phyloP scores from a whole-genome alignment of 2,888 invertebrate genomes.

The Tinea pellionella region DNA sequence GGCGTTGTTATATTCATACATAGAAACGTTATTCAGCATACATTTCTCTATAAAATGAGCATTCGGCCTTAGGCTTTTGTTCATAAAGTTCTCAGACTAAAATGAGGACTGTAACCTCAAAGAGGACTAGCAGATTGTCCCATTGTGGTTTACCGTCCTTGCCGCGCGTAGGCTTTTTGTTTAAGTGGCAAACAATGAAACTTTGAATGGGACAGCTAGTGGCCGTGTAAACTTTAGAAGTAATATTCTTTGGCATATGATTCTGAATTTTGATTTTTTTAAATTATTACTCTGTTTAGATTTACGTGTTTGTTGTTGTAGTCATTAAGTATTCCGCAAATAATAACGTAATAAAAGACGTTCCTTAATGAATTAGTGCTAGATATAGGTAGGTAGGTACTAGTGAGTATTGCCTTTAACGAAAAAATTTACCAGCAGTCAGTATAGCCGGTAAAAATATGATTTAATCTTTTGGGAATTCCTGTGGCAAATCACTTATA shows the following conservation, averaged over 20 bases:
- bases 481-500: background rate
- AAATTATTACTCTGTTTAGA: background rate
- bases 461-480: too few relatives aligned
- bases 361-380: too few relatives aligned
- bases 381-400: too few relatives aligned
- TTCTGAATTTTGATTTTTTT: background rate
- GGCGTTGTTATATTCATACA: too few relatives aligned
- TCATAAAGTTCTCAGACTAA: constrained; percentile 6
- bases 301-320: too few relatives aligned
- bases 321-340: too few relatives aligned
- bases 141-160: constrained; percentile 1
- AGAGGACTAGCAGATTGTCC: constrained; percentile 7
- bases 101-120: constrained; percentile 9
- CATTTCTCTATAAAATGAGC: too few relatives aligned
- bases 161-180: background rate
- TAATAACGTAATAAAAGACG: too few relatives aligned
- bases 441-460: too few relatives aligned
- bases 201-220: background rate
- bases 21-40: too few relatives aligned
- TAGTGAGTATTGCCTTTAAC: too few relatives aligned
- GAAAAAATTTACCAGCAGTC: too few relatives aligned
- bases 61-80: background rate
- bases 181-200: constrained; percentile 5
- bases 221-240: background rate
- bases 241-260: background rate